Conservation (phyloP, 2,113 vertebrate species). For the Euleptes europaea region DNA sequence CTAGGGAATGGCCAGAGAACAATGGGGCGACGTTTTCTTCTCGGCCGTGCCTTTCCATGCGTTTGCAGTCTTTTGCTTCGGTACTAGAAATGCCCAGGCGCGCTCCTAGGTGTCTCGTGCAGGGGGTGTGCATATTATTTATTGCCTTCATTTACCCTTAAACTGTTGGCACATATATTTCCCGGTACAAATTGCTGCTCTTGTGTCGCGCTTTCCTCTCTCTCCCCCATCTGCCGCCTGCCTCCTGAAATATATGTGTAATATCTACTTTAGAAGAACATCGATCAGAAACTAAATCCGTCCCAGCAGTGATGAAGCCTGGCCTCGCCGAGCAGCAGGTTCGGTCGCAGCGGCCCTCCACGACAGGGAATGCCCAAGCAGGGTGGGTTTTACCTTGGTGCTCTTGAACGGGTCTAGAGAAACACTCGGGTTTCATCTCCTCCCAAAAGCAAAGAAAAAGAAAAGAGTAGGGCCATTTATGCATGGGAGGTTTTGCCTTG, state of each 20-base stretch:
- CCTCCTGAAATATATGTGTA: slow-evolving; percentile 46
- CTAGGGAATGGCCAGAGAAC: neutral
- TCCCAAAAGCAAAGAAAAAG: neutral
- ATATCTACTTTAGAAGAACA: slow-evolving; percentile 41
- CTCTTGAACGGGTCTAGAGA: neutral
- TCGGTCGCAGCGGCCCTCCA: neutral
- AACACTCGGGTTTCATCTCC: neutral
- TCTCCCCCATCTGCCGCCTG: slow-evolving; percentile 46
- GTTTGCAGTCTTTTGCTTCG: neutral
- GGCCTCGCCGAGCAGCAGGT: neutral
- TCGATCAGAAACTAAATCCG: slow-evolving; percentile 31
- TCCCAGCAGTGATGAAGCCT: neutral
- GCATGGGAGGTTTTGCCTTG: too few species aligned
- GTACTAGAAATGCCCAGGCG: neutral
- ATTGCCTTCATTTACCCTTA: slow-evolving; percentile 61
- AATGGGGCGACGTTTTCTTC: neutral
- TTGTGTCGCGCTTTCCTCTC: slow-evolving; percentile 43
- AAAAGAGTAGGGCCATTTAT: too few species aligned
- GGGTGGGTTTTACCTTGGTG: too few species aligned
- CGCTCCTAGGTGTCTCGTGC: neutral
- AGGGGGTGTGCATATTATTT: slow-evolving; percentile 55
- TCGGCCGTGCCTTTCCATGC: neutral
- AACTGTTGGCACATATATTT: slow-evolving; percentile 66
- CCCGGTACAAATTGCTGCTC: slow-evolving; percentile 62
- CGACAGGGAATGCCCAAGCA: neutral